Evolutionary conservation across 2,888 invertebrate genomes (phyloP), one percentile per base, ranked within the genome.

Genomic region (Norana najaformis): DNA sequence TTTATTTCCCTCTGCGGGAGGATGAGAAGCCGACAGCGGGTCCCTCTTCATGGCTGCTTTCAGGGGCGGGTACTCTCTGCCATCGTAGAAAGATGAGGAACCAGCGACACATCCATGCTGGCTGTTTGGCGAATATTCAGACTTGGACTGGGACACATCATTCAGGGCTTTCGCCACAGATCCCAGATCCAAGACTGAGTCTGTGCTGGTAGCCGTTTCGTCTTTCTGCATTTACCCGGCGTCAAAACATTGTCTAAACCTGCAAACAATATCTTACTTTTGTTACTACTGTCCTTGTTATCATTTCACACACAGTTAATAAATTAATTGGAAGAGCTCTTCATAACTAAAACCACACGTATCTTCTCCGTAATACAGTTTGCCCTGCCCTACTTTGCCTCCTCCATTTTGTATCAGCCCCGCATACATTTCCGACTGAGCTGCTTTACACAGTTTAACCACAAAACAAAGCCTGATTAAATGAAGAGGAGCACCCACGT

Each of bases 221-320:
- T 35, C 85, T 85, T 85, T 85, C 85, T 85, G 85, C 85, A 85
- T 85, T 85, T 85, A 85, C 85, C 37, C 85, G 37, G 85, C 85
- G 85, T 85, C 85, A 85, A 85, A 85, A 85, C 85, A 85, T 85
- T 35, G 34, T 85, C 30, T 85, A 5, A 85, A 85, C 37, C 85
- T 85, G 85, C 14, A 85, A 85, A n/a, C 69, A 69, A 69, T 69
- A 69, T 69, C 69, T 30, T n/a, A n/a, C 69, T 69, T 69, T n/a
- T 69, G 20, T 69, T 6, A 69, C n/a, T 69, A 30, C 69, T n/a
- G n/a, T n/a, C 30, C n/a, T n/a, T n/a, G n/a, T n/a, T 8, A 69
- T 69, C 69, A 69, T 5, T 69, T 69, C 69, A 69, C 69, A 69
- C 47, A 47, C 3, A 4, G 20, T 18, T 47, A 20, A 47, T 47